Conservation (phyloP, 2,113 vertebrate genomes). For the Nannospalax galili region DNA sequence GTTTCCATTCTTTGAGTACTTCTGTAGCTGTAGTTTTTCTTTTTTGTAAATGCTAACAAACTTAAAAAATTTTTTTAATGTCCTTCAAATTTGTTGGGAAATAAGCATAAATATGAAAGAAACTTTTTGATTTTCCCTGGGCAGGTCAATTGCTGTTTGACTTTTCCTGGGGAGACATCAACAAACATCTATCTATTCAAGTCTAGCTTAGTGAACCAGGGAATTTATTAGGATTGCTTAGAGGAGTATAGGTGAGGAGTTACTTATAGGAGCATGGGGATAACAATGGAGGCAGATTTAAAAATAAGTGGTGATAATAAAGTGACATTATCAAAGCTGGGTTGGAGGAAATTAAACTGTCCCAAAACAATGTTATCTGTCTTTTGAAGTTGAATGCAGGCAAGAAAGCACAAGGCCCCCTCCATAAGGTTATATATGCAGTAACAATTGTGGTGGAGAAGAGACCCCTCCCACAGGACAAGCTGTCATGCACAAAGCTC, state of each 20-base stretch:
- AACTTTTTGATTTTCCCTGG: background rate
- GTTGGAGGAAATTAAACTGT: conserved; percentile 13
- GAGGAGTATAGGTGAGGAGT: no score
- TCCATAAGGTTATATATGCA: background rate
- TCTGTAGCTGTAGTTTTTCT: no score
- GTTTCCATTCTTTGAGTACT: no score
- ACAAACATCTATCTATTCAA: background rate
- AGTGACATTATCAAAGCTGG: background rate
- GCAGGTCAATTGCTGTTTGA: background rate
- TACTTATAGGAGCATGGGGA: background rate
- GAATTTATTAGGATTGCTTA: background rate
- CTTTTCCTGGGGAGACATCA: background rate
- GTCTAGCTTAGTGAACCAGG: background rate
- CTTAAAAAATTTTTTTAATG: no score
- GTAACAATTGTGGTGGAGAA: background rate
- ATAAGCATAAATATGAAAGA: background rate
- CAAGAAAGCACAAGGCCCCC: background rate
- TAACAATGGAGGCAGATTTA: background rate
- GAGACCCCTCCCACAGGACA: background rate
- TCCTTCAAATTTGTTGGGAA: background rate
- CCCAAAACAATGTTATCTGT: background rate
- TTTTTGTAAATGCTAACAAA: no score
- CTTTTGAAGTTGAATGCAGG: conserved; percentile 3
- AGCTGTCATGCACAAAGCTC: background rate
- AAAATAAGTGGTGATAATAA: background rate